Evolutionary conservation across 2,797 vertebrate genomes (phyloP).

Genomic region (Sarcoramphus papa): DNA sequence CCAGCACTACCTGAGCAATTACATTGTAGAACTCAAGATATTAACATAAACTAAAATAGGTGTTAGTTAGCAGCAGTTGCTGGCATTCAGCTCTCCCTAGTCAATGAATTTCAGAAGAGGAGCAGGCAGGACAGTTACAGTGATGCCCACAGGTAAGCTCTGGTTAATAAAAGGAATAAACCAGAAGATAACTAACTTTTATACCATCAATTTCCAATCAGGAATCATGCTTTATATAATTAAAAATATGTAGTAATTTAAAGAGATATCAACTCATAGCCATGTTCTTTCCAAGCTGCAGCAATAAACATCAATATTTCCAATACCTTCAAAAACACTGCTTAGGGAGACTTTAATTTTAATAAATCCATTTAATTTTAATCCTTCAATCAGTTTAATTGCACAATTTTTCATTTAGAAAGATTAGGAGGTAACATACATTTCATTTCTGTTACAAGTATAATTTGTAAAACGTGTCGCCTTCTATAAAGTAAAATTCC

Average conservation of each 20-base stretch:
- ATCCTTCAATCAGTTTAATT: not conserved
- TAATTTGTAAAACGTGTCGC: not conserved
- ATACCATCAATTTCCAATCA: not conserved
- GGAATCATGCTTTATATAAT: not conserved
- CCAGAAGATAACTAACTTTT: not conserved
- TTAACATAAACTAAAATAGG: no score
- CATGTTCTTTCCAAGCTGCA: not conserved
- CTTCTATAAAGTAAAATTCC: not conserved
- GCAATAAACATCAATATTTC: not conserved
- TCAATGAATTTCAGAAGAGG: not conserved
- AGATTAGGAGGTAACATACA: not conserved
- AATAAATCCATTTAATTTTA: not conserved
- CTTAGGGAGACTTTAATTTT: not conserved
- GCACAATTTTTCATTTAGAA: not conserved
- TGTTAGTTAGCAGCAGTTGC: not conserved
- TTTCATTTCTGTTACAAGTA: not conserved
- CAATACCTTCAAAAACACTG: not conserved
- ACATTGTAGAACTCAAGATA: not conserved
- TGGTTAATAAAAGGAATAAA: not conserved
- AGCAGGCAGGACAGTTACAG: not conserved
- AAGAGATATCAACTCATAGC: not conserved
- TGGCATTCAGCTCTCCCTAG: not conserved
- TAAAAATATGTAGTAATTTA: not conserved
- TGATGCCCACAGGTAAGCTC: not conserved
- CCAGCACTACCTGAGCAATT: not conserved